A percentile compares a stretch with the other conserved stretches of the same genome.
Evolutionary conservation across 2,888 invertebrate species (phyloP).

Genomic region (Drosophila kuntzei): DNA sequence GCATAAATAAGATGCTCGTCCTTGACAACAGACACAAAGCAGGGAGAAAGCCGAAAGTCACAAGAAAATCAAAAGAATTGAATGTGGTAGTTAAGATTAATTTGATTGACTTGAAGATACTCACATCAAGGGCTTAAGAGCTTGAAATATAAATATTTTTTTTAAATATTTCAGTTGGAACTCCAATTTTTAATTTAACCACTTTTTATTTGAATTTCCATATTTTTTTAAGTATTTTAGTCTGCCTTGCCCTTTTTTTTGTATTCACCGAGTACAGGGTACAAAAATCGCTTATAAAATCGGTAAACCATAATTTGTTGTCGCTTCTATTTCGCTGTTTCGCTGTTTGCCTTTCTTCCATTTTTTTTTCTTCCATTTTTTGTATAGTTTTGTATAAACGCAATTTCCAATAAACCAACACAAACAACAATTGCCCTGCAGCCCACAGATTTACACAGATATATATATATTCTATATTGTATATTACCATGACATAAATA

Average conservation of each 20-base stretch:
- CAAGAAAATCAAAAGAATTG: neutral
- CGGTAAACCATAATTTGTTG: slow-evolving; percentile 73
- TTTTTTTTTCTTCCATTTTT: slow-evolving; percentile 2
- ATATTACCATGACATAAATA: slow-evolving; percentile 56
- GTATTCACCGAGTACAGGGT: neutral
- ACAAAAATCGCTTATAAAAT: slow-evolving; percentile 61
- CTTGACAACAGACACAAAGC: slow-evolving; percentile 56
- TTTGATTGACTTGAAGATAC: slow-evolving; percentile 3
- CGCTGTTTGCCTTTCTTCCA: slow-evolving; percentile 10
- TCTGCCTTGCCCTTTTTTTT: neutral
- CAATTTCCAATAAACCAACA: slow-evolving; percentile 46
- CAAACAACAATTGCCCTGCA: slow-evolving; percentile 23
- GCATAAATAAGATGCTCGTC: slow-evolving; percentile 54
- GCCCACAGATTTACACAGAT: slow-evolving; percentile 19
- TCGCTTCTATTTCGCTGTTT: slow-evolving; percentile 33
- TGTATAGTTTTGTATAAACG: slow-evolving; percentile 49
- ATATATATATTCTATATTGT: slow-evolving; percentile 30
- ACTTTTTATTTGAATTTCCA: neutral
- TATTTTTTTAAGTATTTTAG: neutral
- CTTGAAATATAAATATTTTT: no score
- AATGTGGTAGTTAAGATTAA: no score
- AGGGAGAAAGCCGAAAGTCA: neutral
- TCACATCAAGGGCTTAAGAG: no score
- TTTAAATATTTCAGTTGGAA: neutral
- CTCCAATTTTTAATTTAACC: neutral